Evolutionary conservation across 2,888 invertebrate genomes (phyloP), one percentile per base, ranked within the genome.

Genomic region (Acleris laterana): DNA sequence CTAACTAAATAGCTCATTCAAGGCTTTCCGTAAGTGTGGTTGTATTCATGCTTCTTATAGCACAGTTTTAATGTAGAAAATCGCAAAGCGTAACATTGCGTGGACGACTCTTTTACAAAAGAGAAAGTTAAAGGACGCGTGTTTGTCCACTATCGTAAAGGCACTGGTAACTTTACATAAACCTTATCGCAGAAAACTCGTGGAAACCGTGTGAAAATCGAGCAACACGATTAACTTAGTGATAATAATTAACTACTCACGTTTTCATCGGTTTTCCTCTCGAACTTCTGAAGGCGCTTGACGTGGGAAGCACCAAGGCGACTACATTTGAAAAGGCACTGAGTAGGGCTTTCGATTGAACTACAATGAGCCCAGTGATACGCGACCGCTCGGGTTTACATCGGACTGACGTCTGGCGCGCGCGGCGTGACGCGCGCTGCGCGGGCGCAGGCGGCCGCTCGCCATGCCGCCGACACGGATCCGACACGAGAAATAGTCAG

Each of bases 291-390:
- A 82, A 83, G 76, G 83, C 82, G 81, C 87, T 86, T 84, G 77
- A 80, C 75, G 78, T 87, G 72, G 74, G 75, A 74, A 82, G 77
- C 82, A 85, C 89, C 77, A 87, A 89, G 77, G 82, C 84, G 93
- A 92, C 93, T 93, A 93, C 93, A 93, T 93, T 93, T 90, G 93
- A 93, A 90, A 81, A 81, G 85, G 82, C 88, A 93, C 89, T 85
- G 69, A 78, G 81, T 77, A 85, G 90, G 92, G 90, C 89, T 90
- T 91, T 92, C 90, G 88, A 83, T 79, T 83, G 89, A 90, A 90
- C 90, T 92, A 90, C 89, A 93, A 92, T 90, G 89, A 91, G 90
- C 89, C 90, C 90, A 81, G 80, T 77, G 84, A 81, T 77, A 92
- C 88, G 87, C 92, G 84, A 89, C 91, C 84, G 79, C 85, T 81